Evolutionary conservation across 2,113 vertebrate genomes (phyloP), one percentile per base, ranked within the genome.

Genomic region (Cololabis saira): DNA sequence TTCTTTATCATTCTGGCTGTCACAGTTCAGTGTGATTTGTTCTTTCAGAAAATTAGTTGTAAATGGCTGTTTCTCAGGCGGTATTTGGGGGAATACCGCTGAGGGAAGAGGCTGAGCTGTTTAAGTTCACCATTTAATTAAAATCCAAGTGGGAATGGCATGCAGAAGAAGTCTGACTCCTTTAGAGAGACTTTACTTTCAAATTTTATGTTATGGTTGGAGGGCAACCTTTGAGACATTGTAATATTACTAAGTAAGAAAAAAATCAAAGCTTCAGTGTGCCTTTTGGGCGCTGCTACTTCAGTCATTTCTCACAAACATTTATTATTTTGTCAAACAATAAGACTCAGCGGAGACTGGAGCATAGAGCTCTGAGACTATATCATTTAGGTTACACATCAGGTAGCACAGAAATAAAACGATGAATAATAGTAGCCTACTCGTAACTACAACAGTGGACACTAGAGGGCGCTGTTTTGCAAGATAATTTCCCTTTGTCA

Each of bases 91-190:
- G 24, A 27, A 27, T 27, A 5, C 24, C 24, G 24, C 41, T 19
- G 45, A 58, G 16, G 42, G 44, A 53, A 30, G 54, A 70, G 55
- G 68, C 66, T 51, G 76, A 71, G 74, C 57, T 27, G 5, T 52
- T 71, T 57, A 68, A 77, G 75, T 74, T 64, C 66, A 67, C 63
- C 69, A 62, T 52, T 64, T 86, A 72, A 85, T 83, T 86, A 67
- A 84, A 83, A 87, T 89, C 85, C 86, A 86, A 76, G 61, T 45
- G 58, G 69, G 48, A 79, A 66, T 58, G 67, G 52, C 55, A 62
- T 59, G 42, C 59, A 76, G 61, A 73, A 73, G 74, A 74, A 68
- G 68, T 76, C 61, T 59, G 62, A 74, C 76, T 49, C 63, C 71
- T 76, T 64, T 24, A 43, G 44, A 73, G 43, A 33, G 55, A 49